Base-by-base conservation (phyloP, 2,888 invertebrate genomes). In the Stenolophus ochropezus region DNA sequence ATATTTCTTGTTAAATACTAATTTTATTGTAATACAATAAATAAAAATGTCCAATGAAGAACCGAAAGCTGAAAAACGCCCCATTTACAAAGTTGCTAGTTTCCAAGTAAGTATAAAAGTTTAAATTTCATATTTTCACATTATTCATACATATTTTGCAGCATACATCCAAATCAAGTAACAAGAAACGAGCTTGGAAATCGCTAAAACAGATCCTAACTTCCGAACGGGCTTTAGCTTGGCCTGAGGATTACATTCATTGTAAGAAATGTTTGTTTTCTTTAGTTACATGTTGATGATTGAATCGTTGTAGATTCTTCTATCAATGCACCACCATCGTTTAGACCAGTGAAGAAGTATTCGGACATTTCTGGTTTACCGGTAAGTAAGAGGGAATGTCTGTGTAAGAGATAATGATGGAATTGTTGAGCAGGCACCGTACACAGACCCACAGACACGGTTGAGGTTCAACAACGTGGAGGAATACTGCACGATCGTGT, bases 401-500 rank as follows among this genome's bases (percentile, higher is more conserved):
- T 2, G 11, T 42, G 2, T 33, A 8, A 33, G 6, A 1, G 0
- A 8, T 42, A 42, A 8, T 8, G 33, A 65, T 65, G 20, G 6
- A 65, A 25, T n/a, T 27, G 5, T 42, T 47, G 33, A 76, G 33
- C 87, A 92, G 92, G 93, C 97, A 21, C 94, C 94, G 11, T 98
- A 98, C 86, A 95, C 95, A 84, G 97, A 98, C 90, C 96, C 98
- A 2, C 96, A 96, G 87, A 97, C 96, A 0, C 96, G 97, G 87
- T 90, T 98, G 4, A 92, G 94, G 84, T 98, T 94, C 88, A 94
- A 96, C 71, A 96, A 95, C 88, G 92, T 94, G 56, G 97, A 97
- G 85, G 98, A 98, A 88, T 98, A 96, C 90, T 91, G 94, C 1
- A 95, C 96, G 8, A 94, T 97, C 58, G 92, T 95, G 85, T 95